Conservation (phyloP, 2,888 invertebrate genomes). For the Palloptera scutellata region DNA sequence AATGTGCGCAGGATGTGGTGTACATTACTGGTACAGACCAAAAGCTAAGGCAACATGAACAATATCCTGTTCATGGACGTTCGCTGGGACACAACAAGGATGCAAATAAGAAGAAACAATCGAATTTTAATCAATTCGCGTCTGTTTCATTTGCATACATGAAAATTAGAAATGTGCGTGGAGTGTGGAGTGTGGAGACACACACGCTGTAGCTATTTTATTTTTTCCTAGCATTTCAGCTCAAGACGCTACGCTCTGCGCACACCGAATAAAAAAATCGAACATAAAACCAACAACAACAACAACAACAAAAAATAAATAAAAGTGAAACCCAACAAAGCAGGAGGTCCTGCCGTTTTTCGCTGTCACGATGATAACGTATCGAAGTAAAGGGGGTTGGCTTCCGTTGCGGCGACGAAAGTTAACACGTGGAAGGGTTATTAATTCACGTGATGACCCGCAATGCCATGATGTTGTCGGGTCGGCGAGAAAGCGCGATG, state of each 20-base stretch:
- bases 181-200: not conserved
- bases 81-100: constrained; percentile 30
- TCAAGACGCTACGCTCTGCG: constrained; percentile 1
- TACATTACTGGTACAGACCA: too few species aligned
- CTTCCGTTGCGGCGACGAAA: constrained; percentile 31
- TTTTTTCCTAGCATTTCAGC: too few species aligned
- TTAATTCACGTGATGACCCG: constrained; percentile 55
- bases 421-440: constrained; percentile 48
- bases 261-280: too few species aligned
- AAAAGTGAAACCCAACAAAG: not conserved
- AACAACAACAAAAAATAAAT: not conserved
- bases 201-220: too few species aligned
- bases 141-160: constrained; percentile 41
- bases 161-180: constrained; percentile 8
- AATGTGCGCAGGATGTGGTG: constrained; percentile 11
- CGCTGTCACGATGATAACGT: not conserved
- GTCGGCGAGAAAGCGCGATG: too few species aligned
- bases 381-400: constrained; percentile 20
- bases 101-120: constrained; percentile 56
- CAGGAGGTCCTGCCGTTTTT: constrained; percentile 6
- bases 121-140: constrained; percentile 64
- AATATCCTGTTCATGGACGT: not conserved
- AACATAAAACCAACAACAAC: not conserved
- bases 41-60: not conserved
- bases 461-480: constrained; percentile 42